Evolutionary conservation across 1,140 invertebrate genomes (phyloP), one percentile per base, ranked within the genome.

Genomic region (Delia radicum): DNA sequence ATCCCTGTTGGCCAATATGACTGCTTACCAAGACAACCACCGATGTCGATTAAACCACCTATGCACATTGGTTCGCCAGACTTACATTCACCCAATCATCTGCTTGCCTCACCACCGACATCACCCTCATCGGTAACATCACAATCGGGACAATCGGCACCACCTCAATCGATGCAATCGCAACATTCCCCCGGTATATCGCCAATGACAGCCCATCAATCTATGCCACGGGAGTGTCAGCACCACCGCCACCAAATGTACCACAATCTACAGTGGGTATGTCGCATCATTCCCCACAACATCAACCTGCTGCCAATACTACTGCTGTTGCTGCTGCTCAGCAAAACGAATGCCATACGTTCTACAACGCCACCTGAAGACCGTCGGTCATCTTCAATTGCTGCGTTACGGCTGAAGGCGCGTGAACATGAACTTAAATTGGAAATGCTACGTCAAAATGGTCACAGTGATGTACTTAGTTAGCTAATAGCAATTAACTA

Each of bases 371-470:
- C 87, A 67, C 93, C 91, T 81, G 91, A 93, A 75, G 96, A 97
- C 86, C 89, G 95, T 76, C 88, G 96, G 76, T 94, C 92, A 79
- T 95, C 94, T 26, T 97, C 95, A 79, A 97, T 98, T 74, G 95
- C 95, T 1, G 94, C 95, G 0, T 88, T 99, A 4, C 87, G 97
- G 73, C 89, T 97, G 31, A 96, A 97, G 79, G 96, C 97, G 0
- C 89, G 96, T 7, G 96, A 98, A 87, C 96, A 98, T 85, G 95
- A 97, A 83, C 87, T 96, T 7, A 91, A 94, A 80, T 87, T 96
- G 78, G 94, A 96, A 83, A 91, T 95, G 90, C 80, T 95, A 46
- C 88, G 94, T 63, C 94, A 95, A 81, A 93, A 93, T 80, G 92
- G 92, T 29, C 89, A 90, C 74, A 90, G 90, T 7, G 94, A 95